phyloP scores from a whole-genome alignment of 2,113 vertebrate genomes.

The Tor tambroides region DNA sequence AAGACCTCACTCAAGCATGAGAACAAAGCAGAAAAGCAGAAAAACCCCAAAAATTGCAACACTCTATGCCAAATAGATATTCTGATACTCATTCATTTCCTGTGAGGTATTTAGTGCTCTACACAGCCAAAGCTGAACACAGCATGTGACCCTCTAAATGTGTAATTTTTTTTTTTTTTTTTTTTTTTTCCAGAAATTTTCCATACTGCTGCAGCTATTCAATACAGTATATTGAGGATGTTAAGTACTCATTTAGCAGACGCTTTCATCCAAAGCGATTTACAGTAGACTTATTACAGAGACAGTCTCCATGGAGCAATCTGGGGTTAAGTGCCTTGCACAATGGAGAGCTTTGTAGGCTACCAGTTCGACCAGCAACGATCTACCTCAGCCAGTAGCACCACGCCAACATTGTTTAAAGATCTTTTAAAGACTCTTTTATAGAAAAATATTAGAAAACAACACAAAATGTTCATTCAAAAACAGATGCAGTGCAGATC shows the following conservation, averaged over 20 bases:
- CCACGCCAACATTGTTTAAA: neutral
- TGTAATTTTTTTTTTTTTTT: neutral
- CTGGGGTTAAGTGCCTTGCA: neutral
- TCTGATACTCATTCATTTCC: neutral
- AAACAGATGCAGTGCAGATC: neutral
- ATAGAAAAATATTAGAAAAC: neutral
- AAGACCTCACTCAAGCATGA: constrained; percentile 1
- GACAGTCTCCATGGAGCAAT: constrained; percentile 21
- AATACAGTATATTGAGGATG: constrained; percentile 24
- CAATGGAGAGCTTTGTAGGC: neutral
- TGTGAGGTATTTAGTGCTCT: neutral
- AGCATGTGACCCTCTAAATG: neutral
- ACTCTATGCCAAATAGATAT: neutral
- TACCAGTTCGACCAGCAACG: neutral
- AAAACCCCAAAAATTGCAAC: neutral
- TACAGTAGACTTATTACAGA: constrained; percentile 28
- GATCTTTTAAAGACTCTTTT: neutral
- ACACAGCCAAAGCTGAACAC: neutral
- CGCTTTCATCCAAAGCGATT: constrained; percentile 26
- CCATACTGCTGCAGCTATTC: constrained; percentile 3
- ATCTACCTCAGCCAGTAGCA: neutral
- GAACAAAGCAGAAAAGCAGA: neutral
- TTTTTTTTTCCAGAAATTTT: too few relatives aligned
- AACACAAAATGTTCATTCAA: neutral
- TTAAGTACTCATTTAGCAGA: constrained; percentile 29